Evolutionary conservation across 2,113 vertebrate genomes (phyloP).

Genomic region (Pseudorasbora parva): DNA sequence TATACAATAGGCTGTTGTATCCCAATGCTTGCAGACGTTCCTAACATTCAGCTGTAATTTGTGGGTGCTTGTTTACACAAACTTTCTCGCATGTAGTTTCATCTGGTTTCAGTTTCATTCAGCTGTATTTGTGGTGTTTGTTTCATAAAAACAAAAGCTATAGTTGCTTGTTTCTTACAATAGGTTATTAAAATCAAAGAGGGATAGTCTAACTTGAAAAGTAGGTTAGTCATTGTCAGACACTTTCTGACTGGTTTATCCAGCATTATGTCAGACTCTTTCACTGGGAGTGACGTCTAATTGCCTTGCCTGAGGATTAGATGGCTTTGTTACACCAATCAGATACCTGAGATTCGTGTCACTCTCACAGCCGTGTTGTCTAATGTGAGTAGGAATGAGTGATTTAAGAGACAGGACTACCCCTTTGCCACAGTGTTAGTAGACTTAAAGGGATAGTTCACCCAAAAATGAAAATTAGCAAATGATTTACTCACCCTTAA

Average conservation of each 20-base stretch:
- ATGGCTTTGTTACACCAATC: not conserved
- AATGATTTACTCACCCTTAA: no score
- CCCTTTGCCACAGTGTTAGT: constrained; percentile 19
- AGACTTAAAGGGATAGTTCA: not conserved
- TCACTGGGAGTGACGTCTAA: not conserved
- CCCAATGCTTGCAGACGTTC: not conserved
- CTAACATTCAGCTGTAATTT: not conserved
- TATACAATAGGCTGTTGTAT: not conserved
- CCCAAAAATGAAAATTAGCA: no score
- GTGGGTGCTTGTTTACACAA: not conserved
- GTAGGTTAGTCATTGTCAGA: constrained; percentile 3
- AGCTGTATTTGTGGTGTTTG: not conserved
- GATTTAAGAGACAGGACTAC: constrained; percentile 19
- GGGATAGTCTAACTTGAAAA: not conserved
- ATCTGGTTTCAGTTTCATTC: not conserved
- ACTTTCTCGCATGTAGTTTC: not conserved
- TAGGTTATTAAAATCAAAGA: not conserved
- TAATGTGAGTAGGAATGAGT: not conserved
- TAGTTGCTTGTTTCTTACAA: not conserved
- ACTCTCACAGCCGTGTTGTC: not conserved
- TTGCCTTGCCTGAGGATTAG: not conserved
- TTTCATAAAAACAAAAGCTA: not conserved
- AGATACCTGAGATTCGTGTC: not conserved
- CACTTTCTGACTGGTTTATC: constrained; percentile 37
- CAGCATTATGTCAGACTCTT: not conserved